A percentile compares a stretch with the other conserved stretches of the same genome.
Evolutionary conservation across 2,113 vertebrate genomes (phyloP).

Genomic region (Antennarius striatus): DNA sequence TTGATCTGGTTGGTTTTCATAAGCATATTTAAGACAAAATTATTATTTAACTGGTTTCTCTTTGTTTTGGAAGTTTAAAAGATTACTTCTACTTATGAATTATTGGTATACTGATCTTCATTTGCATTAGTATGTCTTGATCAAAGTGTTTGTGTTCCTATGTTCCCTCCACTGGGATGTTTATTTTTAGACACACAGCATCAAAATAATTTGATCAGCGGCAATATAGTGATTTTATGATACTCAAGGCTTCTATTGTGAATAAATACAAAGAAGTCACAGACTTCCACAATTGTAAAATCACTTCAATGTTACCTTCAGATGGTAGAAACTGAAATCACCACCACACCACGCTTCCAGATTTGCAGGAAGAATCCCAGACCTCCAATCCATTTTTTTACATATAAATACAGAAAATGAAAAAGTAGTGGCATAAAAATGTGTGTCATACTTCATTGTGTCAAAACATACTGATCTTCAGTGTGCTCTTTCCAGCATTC

Average conservation of each 20-base stretch:
- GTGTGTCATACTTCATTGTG: too few relatives aligned
- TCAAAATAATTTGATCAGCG: slow-evolving; percentile 52
- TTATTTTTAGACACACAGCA: slow-evolving; percentile 40
- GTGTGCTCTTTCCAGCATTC: slow-evolving; percentile 5
- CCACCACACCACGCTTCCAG: slow-evolving; percentile 12
- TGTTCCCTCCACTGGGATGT: slow-evolving; percentile 33
- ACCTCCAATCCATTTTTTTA: neutral
- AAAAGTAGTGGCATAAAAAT: too few relatives aligned
- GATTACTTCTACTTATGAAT: slow-evolving; percentile 21
- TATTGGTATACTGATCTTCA: slow-evolving; percentile 43
- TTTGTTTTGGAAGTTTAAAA: slow-evolving; percentile 53
- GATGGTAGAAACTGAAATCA: slow-evolving; percentile 25
- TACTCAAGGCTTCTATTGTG: slow-evolving; percentile 26
- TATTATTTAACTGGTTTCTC: neutral
- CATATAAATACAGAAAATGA: too few relatives aligned
- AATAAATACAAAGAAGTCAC: slow-evolving; percentile 31
- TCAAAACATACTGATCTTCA: slow-evolving; percentile 31
- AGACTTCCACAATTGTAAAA: slow-evolving; percentile 21
- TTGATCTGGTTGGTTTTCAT: neutral
- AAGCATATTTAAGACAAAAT: slow-evolving; percentile 9
- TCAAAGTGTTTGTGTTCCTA: slow-evolving; percentile 54
- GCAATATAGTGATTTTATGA: slow-evolving; percentile 4
- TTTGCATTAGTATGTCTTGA: slow-evolving; percentile 48
- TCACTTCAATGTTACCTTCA: slow-evolving; percentile 10
- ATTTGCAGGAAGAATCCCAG: neutral